Evolutionary conservation across 2,113 vertebrate species (phyloP), one percentile per base, ranked within the genome.

Genomic region (Aptenodytes forsteri): DNA sequence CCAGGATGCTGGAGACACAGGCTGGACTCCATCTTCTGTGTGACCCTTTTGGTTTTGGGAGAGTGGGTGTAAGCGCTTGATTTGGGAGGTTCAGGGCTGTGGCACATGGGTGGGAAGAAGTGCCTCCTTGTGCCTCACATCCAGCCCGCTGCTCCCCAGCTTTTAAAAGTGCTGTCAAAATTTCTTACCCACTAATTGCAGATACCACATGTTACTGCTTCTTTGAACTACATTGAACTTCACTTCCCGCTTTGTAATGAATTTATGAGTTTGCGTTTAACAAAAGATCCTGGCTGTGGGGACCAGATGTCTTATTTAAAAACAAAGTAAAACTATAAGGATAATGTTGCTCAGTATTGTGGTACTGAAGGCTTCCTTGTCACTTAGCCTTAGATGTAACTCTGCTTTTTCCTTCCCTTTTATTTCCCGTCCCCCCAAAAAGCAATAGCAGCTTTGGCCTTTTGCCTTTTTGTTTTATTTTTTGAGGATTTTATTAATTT

Each of bases 351-450:
- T 90, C 29, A 21, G 20, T 70, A 15, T 70, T 61, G 69, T 54
- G 42, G 40, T 54, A 16, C 36, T 4, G 3, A 18, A 49, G 36
- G 10, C 59, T 70, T 75, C 34, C 46, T 82, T 71, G 30, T 27
- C 42, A 59, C 38, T 89, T 87, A 91, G 30, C 26, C 46, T 66
- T 36, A 56, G 7, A 77, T 87, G 87, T 67, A 83, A 86, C 47
- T 70, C 44, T 64, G 8, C 17, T 32, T 69, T 46, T 40, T 49
- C 2, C 16, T 42, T 42, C 42, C 42, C 42, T 42, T 42, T 42
- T 42, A 42, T 42, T 42, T 19, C 2, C 3, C 6, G 4, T 4
- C 23, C 16, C 2, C 14, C 2, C 6, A 7, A 36, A 49, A 38
- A 6, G 2, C 21, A 67, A 12, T 72, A 59, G 11, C 16, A 50